Evolutionary conservation across 2,113 vertebrate species (phyloP).

Genomic region (Sebastes fasciatus): DNA sequence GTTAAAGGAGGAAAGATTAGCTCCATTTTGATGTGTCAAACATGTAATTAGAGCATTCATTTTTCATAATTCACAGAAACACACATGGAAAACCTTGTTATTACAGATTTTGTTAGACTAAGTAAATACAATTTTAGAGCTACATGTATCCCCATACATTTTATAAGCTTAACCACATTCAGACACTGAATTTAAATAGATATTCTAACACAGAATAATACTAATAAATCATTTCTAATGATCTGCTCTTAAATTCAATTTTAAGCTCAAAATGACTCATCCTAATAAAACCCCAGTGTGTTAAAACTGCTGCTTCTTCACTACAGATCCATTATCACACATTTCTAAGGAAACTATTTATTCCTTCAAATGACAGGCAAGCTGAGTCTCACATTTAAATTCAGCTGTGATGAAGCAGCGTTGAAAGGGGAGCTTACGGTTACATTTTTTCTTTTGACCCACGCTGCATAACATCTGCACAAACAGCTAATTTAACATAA

Average conservation of each 20-base stretch:
- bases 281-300: background rate
- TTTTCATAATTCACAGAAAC: too few species aligned
- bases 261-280: conserved; percentile 4
- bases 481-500: background rate
- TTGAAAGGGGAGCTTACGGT: background rate
- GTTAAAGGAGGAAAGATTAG: too few species aligned
- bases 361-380: background rate
- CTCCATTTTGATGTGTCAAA: too few species aligned
- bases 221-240: background rate
- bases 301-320: conserved; percentile 12
- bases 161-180: background rate
- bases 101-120: background rate
- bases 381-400: conserved; percentile 48
- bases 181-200: conserved; percentile 27
- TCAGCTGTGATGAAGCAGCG: conserved; percentile 1
- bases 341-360: conserved; percentile 13
- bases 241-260: background rate
- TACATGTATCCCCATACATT: background rate
- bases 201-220: background rate
- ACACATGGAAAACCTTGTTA: background rate
- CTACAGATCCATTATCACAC: conserved; percentile 9
- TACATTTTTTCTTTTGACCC: background rate
- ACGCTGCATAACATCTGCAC: conserved; percentile 2
- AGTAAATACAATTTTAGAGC: background rate
- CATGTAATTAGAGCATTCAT: too few species aligned